Evolutionary conservation across 2,113 vertebrate species (phyloP), one percentile per base, ranked within the genome.

Genomic region (Dunckerocampus dactyliophorus): DNA sequence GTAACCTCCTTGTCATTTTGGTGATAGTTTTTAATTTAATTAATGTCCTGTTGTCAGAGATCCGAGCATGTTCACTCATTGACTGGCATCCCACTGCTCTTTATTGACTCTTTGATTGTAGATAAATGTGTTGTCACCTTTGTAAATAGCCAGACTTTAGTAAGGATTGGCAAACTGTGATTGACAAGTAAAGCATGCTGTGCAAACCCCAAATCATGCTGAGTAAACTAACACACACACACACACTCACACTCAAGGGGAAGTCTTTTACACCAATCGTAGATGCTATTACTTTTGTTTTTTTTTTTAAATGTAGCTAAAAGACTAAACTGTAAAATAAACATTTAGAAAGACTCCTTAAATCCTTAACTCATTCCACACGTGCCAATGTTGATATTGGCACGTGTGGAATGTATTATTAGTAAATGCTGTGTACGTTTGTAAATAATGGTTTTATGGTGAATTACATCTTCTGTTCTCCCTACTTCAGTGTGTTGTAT

Each of bases 381-480:
- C n/a, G n/a, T n/a, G n/a, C n/a, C 39, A 43, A 14, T 3, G 39
- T 2, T 43, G 12, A 43, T 14, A 43, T 43, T 14, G 13, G 12
- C 39, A 4, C 13, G 13, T 14, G 11, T 19, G 8, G 15, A 63
- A 56, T 53, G 57, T 37, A 53, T 76, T 72, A 48, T 61, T 28
- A 20, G 39, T 61, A 54, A 70, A 71, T 69, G 14, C 54, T 48
- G 10, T 12, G 17, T 59, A 28, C 37, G 52, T 63, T 77, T 75
- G 8, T 62, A 77, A 67, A 47, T 4, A 68, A 69, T 72, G 72
- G 24, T 39, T 63, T 58, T 59, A 63, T 47, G 20, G 22, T 53
- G 63, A 71, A 65, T 67, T 51, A 64, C 77, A 59, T 60, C 17
- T 34, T 15, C 16, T 50, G 56, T 65, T 21, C 24, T 65, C 53